Evolutionary conservation across 64 coral and sea anemone genomes (phyloP), one percentile per base, ranked within the genome.

Genomic region (Orbicella faveolata): DNA sequence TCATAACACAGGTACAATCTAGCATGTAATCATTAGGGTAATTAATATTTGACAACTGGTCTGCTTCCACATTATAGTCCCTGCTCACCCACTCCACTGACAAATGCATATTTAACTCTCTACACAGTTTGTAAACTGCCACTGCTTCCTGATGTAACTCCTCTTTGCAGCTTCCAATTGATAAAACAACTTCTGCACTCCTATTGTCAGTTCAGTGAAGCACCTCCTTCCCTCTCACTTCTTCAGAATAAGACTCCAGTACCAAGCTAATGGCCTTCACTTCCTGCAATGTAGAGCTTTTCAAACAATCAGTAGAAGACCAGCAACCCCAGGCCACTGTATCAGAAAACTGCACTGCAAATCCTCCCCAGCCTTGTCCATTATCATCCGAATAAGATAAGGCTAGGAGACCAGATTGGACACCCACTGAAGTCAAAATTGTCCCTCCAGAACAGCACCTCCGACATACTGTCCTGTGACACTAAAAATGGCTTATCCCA

Each of bases 361-460:
- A 92, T 87, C 90, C 90, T 76, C 89, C 65, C 80, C 73, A 61
- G 73, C 90, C 90, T 77, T 83, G 23, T 76, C 83, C 90, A 75
- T 81, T 92, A 35, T 73, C 81, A 86, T 86, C 73, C 15, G 90
- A 92, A 74, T 86, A 92, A 34, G 73, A 70, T 19, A 92, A 15
- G 81, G 72, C 90, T 85, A 41, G 73, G 74, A 63, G 53, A 75
- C 79, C 90, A 92, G 36, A 92, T 86, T 75, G 80, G 90, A 30
- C 77, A 84, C 9, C 90, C 90, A 88, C 57, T 94, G 64, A 73
- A 84, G 48, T 79, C 76, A 44, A 90, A 83, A 78, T 89, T 94
- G 59, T 86, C 72, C 39, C 39, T 76, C 93, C 93, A 90, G 69
- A 94, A 94, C 36, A 67, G 63, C 63, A 81, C 53, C 65, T 92